Evolutionary conservation across 2,113 vertebrate genomes (phyloP).

Genomic region (Oreocharis arfaki): DNA sequence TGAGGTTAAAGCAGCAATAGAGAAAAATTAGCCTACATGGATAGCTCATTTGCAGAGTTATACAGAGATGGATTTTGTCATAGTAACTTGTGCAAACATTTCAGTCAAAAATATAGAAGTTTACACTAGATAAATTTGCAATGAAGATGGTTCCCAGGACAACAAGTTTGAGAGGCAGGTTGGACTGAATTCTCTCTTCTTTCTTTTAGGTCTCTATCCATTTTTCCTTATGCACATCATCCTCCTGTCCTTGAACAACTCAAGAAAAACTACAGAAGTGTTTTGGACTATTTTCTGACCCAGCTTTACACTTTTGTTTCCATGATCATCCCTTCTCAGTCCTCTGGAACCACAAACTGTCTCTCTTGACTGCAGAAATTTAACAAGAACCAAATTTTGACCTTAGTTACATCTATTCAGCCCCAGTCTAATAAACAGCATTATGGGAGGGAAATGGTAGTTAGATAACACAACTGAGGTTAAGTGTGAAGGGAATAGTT

Average conservation of each 20-base stretch:
- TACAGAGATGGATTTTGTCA: not conserved
- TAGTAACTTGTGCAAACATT: not conserved
- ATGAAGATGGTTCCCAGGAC: not conserved
- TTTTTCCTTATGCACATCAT: not conserved
- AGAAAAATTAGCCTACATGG: not conserved
- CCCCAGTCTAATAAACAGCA: not conserved
- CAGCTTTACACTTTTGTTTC: conserved; percentile 23
- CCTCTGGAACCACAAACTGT: not conserved
- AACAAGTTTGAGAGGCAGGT: accelerated
- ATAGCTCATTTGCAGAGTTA: not conserved
- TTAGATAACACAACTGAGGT: not conserved
- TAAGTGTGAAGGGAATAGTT: not conserved
- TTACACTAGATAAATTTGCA: not conserved
- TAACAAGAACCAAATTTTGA: conserved; percentile 8
- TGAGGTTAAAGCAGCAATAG: not conserved
- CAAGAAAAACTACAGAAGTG: not conserved
- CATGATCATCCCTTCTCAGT: not conserved
- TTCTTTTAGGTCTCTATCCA: not conserved
- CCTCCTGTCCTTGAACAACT: not conserved
- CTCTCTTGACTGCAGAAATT: not conserved
- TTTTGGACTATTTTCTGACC: not conserved
- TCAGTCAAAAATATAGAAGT: not conserved
- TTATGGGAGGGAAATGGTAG: not conserved
- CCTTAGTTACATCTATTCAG: not conserved
- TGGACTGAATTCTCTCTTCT: not conserved